Evolutionary conservation across 2,797 vertebrate species (phyloP).

Genomic region (Vespertilio murinus): DNA sequence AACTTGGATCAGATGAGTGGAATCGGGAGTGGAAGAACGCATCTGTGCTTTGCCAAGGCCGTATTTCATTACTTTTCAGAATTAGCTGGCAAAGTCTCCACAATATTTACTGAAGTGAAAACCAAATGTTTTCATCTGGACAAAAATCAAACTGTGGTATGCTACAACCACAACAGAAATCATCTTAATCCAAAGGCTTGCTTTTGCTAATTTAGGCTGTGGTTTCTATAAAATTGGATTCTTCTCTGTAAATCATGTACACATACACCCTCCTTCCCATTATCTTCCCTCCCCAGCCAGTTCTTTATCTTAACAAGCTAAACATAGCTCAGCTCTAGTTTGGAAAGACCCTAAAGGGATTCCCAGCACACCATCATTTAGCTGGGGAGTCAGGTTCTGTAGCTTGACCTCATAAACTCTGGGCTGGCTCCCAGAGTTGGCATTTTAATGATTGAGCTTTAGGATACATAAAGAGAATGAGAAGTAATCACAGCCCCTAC

Average conservation of each 20-base stretch:
- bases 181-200: conserved; percentile 82
- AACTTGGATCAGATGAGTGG: conserved; percentile 80
- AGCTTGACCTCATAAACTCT: conserved; percentile 11
- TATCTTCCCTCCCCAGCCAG: background rate
- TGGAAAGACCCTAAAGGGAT: conserved; percentile 73
- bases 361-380: conserved; percentile 65
- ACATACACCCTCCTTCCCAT: conserved; percentile 54
- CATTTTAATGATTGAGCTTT: background rate
- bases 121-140: conserved; percentile 88
- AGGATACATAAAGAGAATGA: background rate
- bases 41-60: conserved; percentile 81
- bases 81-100: conserved; percentile 84
- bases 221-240: conserved; percentile 82
- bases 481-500: background rate
- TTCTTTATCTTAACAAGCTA: conserved; percentile 73
- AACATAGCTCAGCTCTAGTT: conserved; percentile 75
- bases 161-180: conserved; percentile 85
- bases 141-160: conserved; percentile 85
- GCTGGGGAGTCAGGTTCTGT: conserved; percentile 68
- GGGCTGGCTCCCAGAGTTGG: rapidly evolving
- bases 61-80: conserved; percentile 86
- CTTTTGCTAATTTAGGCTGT: conserved; percentile 82
- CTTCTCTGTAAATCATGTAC: conserved; percentile 80
- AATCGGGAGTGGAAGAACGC: conserved; percentile 80
- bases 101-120: conserved; percentile 86